These are phyloP conservation scores for Saguinus midas DNA, from an alignment of 2,113 vertebrate species.

Conservation along the genomic window DNA sequence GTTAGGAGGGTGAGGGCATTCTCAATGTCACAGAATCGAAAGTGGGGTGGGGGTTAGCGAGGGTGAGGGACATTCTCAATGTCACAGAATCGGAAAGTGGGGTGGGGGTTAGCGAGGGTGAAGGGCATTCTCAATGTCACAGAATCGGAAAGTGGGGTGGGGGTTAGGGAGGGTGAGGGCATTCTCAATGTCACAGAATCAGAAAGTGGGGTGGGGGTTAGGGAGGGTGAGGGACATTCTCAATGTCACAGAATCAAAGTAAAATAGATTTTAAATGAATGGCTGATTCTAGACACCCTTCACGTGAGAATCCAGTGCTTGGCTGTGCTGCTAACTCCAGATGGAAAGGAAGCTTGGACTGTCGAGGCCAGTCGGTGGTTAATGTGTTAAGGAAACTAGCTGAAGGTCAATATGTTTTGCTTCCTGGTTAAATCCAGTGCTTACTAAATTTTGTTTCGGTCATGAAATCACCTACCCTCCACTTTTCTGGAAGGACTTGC, in stretches of 20 bases:
- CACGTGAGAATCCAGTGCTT: not conserved
- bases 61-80: too few species aligned
- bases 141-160: not conserved
- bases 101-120: too few species aligned
- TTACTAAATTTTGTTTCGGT: not conserved
- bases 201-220: not conserved
- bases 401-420: not conserved
- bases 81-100: too few species aligned
- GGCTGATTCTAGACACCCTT: not conserved
- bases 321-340: not conserved
- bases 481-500: not conserved
- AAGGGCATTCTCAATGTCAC: too few species aligned
- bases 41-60: too few species aligned
- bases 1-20: too few species aligned
- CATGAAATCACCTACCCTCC: not conserved
- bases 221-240: too few species aligned
- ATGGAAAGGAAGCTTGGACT: too few species aligned
- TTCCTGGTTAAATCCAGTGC: not conserved
- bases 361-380: too few species aligned
- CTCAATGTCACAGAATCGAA: too few species aligned
- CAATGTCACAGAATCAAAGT: fast-evolving
- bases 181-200: not conserved
- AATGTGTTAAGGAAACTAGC: not conserved
- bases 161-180: too few species aligned
- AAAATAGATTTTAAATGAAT: not conserved